These are phyloP conservation scores for Zaprionus ornatus DNA, from an alignment of 1,140 invertebrate genomes.

Conservation along the genomic window DNA sequence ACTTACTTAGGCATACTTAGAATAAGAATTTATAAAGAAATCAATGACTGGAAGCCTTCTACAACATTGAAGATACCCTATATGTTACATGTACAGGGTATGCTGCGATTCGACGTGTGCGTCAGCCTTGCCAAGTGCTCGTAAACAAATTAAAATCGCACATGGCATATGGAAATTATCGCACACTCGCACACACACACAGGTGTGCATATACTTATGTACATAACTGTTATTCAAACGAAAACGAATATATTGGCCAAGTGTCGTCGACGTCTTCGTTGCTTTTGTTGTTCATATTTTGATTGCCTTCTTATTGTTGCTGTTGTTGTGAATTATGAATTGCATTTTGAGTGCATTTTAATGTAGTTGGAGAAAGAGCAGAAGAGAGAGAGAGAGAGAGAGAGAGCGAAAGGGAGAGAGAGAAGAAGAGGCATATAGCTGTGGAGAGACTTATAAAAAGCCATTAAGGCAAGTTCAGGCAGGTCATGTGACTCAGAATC, in stretches of 20 bases:
- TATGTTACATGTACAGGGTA: neutral
- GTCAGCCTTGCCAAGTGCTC: constrained; percentile 6
- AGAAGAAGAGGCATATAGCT: neutral
- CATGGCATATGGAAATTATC: constrained; percentile 30
- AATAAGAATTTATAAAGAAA: neutral
- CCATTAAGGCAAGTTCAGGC: constrained; percentile 77
- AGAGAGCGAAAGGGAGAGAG: constrained; percentile 1
- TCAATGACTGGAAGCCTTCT: neutral
- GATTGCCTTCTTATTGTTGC: neutral
- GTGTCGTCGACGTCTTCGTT: neutral
- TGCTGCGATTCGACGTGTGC: neutral
- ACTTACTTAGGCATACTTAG: no score
- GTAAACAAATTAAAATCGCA: constrained; percentile 31
- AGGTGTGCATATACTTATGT: constrained; percentile 22
- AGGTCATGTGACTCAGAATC: constrained; percentile 73
- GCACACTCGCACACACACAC: neutral
- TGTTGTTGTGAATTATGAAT: constrained; percentile 21
- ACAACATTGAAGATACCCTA: neutral
- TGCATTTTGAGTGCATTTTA: constrained; percentile 39
- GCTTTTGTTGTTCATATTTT: neutral
- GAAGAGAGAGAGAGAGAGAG: neutral
- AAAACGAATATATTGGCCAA: constrained; percentile 41
- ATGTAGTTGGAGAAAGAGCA: constrained; percentile 9
- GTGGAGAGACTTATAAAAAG: constrained; percentile 64
- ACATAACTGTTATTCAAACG: constrained; percentile 45